A percentile compares a stretch with the other conserved stretches of the same genome.
Conservation (phyloP, 2,113 vertebrate species). For the Phrynosoma platyrhinos region DNA sequence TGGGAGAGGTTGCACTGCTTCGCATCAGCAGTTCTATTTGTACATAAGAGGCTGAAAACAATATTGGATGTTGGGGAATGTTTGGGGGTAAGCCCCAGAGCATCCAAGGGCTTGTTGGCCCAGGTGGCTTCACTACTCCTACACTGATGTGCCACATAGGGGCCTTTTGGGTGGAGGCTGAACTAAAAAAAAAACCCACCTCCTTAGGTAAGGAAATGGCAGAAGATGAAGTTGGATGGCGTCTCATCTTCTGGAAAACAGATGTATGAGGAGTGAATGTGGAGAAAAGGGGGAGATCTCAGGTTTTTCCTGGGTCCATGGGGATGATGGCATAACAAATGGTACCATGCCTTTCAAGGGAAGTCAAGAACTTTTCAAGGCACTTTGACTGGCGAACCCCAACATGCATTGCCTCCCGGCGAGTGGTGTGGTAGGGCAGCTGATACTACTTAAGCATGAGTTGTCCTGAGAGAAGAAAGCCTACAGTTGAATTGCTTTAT, state of each 20-base stretch:
- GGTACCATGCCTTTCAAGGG: fast-evolving
- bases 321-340: fast-evolving
- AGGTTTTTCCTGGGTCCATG: neutral
- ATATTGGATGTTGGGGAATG: constrained; percentile 17
- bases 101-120: constrained; percentile 5
- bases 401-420: no score
- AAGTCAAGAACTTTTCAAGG: neutral
- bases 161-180: neutral
- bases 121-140: constrained; percentile 38
- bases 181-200: neutral
- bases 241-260: neutral
- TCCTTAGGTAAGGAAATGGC: constrained; percentile 1
- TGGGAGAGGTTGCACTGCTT: neutral
- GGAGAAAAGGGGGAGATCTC: neutral
- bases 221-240: constrained; percentile 12
- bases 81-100: neutral
- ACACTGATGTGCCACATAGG: fast-evolving
- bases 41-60: constrained; percentile 74
- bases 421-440: fast-evolving
- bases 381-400: neutral
- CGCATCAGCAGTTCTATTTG: constrained; percentile 43
- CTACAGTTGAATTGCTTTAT: no score
- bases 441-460: no score
- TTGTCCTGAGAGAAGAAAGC: no score
- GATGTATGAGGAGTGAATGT: neutral